Conservation (phyloP, 2,113 vertebrate genomes). For the Carassius carassius region DNA sequence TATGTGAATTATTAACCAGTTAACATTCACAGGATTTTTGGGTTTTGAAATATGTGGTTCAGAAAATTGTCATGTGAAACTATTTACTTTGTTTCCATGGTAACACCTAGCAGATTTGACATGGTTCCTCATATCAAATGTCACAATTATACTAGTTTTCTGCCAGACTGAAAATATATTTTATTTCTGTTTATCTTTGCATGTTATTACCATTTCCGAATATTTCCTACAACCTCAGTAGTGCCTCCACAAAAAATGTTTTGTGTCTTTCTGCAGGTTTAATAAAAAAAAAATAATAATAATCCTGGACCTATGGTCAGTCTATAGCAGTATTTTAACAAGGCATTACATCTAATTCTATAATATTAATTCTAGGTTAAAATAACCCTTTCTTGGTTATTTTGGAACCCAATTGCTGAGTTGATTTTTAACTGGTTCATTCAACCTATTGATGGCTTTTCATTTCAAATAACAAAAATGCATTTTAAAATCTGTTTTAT, state of each 20-base stretch:
- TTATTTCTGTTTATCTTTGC: not conserved
- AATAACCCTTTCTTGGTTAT: too few species aligned
- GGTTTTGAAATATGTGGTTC: conserved; percentile 7
- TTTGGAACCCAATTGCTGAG: too few species aligned
- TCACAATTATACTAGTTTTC: not conserved
- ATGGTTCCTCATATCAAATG: not conserved
- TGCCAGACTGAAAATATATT: not conserved
- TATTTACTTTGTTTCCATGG: conserved; percentile 15
- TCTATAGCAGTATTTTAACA: too few species aligned
- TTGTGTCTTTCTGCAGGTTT: not conserved
- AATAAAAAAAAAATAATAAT: too few species aligned
- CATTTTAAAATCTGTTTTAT: too few species aligned
- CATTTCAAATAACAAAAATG: too few species aligned
- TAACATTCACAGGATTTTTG: not conserved
- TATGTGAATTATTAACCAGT: conserved; percentile 4
- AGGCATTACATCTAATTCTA: too few species aligned
- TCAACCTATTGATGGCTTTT: too few species aligned
- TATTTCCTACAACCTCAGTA: not conserved
- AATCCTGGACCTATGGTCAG: too few species aligned
- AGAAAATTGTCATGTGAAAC: not conserved
- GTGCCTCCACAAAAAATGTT: not conserved
- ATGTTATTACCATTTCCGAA: not conserved
- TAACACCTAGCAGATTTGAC: not conserved
- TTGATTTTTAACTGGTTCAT: too few species aligned
- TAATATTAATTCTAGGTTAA: too few species aligned